Conservation (phyloP, 2,797 vertebrate genomes). For the Adrianichthys oophorus region DNA sequence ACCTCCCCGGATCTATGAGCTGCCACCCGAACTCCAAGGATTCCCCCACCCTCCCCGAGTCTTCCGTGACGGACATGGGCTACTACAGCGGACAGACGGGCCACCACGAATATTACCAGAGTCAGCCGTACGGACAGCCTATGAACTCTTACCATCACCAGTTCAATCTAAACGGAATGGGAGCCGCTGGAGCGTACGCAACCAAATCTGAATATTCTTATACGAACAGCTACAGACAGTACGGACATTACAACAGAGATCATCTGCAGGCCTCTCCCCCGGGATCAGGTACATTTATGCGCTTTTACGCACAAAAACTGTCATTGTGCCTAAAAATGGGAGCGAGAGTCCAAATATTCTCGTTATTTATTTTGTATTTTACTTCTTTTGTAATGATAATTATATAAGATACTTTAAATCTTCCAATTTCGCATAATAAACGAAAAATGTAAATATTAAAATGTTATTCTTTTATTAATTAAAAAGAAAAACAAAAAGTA, state of each 20-base stretch:
- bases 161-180: constrained; percentile 91
- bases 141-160: constrained; percentile 89
- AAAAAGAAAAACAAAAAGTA: too few species aligned
- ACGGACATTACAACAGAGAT: constrained; percentile 91
- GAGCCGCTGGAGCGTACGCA: constrained; percentile 85
- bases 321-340: too few species aligned
- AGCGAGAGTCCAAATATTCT: too few species aligned
- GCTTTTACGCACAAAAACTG: too few species aligned
- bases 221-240: constrained; percentile 89
- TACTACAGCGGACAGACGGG: constrained; percentile 88
- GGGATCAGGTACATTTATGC: constrained; percentile 84
- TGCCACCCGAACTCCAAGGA: constrained; percentile 96
- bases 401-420: too few species aligned
- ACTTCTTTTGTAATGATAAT: too few species aligned
- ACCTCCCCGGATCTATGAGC: constrained; percentile 92
- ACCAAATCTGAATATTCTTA: constrained; percentile 94
- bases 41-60: constrained; percentile 95
- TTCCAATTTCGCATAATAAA: too few species aligned
- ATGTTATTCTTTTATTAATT: too few species aligned
- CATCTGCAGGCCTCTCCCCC: constrained; percentile 89
- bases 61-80: constrained; percentile 94
- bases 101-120: constrained; percentile 89
- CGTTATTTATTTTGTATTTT: too few species aligned
- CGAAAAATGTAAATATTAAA: too few species aligned
- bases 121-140: constrained; percentile 85